phyloP scores from a whole-genome alignment of 2,888 invertebrate species.

The Pogonocherus hispidulus region DNA sequence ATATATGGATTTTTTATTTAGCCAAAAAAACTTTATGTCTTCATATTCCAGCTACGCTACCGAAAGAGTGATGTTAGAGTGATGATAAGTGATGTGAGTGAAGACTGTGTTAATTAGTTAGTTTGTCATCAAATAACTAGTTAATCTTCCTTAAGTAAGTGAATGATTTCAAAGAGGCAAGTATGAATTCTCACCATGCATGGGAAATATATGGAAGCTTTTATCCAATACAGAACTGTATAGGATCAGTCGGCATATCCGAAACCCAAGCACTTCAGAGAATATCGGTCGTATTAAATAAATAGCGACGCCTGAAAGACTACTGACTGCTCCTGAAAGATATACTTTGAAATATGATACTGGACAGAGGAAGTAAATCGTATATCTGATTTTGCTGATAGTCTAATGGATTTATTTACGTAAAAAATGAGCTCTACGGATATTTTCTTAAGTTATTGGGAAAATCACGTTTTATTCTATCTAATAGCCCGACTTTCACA shows the following conservation, averaged over 20 bases:
- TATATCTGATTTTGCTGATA: neutral
- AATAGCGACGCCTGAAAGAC: constrained; percentile 6
- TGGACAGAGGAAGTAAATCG: constrained; percentile 12
- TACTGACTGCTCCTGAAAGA: constrained; percentile 1
- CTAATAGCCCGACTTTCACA: too few species aligned
- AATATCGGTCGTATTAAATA: constrained; percentile 1
- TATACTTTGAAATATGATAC: constrained; percentile 1
- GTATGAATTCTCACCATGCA: neutral
- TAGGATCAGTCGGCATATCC: neutral
- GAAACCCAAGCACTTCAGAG: neutral
- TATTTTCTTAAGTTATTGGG: neutral
- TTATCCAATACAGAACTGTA: neutral
- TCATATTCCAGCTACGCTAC: too few species aligned
- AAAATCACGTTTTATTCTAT: neutral
- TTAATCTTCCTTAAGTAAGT: too few species aligned
- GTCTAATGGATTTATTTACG: neutral
- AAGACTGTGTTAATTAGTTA: too few species aligned
- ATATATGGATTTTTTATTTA: too few species aligned
- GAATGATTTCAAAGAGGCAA: neutral
- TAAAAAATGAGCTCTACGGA: neutral
- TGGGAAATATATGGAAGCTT: neutral
- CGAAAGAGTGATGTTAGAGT: too few species aligned
- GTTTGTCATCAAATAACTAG: too few species aligned
- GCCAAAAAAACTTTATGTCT: too few species aligned
- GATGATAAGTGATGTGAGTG: too few species aligned